Base-by-base conservation (phyloP, 2,888 invertebrate species). In the Poecilobothrus nobilitatus region DNA sequence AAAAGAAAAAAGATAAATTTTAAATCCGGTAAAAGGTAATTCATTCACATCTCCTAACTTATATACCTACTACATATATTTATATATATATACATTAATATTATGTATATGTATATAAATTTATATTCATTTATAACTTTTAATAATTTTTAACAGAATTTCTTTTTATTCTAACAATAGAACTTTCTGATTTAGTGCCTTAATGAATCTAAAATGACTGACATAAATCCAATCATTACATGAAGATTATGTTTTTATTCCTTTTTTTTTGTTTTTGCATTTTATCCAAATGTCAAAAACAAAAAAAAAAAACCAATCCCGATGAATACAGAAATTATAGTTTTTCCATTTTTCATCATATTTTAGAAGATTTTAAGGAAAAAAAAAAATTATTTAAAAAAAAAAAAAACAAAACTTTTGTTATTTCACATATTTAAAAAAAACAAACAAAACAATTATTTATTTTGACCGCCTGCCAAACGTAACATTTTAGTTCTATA, bases 201-300 rank as follows among this genome's bases (percentile, higher is more conserved):
- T 63, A 63, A 63, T 22, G 63, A 27, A 63, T 20, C 15, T 33
- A 22, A 63, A 63, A 63, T 63, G 63, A 63, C 63, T 63, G 63
- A 63, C 63, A 63, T 63, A 63, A 63, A 63, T 63, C 63, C 63
- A 27, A 63, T 63, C 27, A 63, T 63, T 63, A 63, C 63, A 63
- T 27, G 63, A 63, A 7, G 27, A 63, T 63, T 63, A 22, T 63
- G 9, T 63, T 15, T 63, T 22, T 27, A 27, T 27, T 27, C 27
- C 27, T 27, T 2, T 27, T 27, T 27, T 2, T 27, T 27, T 27
- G 27, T 62, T 62, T 10, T 3, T 63, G 12, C 27, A 63, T 63
- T 18, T 63, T 18, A 53, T 53, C 53, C 9, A 53, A 18, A 15
- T 53, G 9, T 53, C 15, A 44, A 44, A 44, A 9, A 44, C 12